Percentiles rank a stretch among this genome's conserved stretches.
Conservation (phyloP, 1,140 invertebrate species). For the Limonius californicus region DNA sequence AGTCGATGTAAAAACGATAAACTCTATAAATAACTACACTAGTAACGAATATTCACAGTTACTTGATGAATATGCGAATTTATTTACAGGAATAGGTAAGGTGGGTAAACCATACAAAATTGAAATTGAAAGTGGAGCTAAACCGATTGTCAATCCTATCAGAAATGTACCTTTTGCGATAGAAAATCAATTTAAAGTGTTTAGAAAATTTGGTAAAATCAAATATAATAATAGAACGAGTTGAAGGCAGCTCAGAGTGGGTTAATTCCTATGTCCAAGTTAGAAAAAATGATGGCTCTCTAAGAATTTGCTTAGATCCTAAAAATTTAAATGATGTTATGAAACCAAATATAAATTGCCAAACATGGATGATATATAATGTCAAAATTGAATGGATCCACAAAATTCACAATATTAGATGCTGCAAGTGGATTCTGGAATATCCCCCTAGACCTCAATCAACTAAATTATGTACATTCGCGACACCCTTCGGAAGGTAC, state of each 20-base stretch:
- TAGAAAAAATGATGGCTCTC: constrained; percentile 40
- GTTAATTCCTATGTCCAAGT: constrained; percentile 44
- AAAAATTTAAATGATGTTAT: constrained; percentile 12
- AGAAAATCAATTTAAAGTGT: constrained; percentile 25
- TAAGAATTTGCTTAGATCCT: constrained; percentile 35
- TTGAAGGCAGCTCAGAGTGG: constrained; percentile 46
- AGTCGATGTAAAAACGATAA: too few relatives aligned
- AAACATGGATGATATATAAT: too few relatives aligned
- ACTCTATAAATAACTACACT: too few relatives aligned
- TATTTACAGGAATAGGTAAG: constrained; percentile 16
- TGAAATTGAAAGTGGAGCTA: constrained; percentile 13
- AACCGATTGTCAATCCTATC: constrained; percentile 15
- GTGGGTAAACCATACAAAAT: constrained; percentile 11
- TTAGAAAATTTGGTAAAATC: constrained; percentile 28
- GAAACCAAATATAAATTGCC: constrained; percentile 1
- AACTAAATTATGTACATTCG: too few relatives aligned
- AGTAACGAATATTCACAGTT: not conserved
- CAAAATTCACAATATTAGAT: too few relatives aligned
- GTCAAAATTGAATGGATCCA: too few relatives aligned
- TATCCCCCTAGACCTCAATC: too few relatives aligned
- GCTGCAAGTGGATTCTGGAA: too few relatives aligned
- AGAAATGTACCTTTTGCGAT: constrained; percentile 23
- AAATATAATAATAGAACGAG: constrained; percentile 37
- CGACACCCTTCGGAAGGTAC: too few relatives aligned
- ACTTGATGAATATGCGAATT: constrained; percentile 11